Evolutionary conservation across 2,888 invertebrate species (phyloP), one percentile per base, ranked within the genome.

Genomic region (Pocota personata): DNA sequence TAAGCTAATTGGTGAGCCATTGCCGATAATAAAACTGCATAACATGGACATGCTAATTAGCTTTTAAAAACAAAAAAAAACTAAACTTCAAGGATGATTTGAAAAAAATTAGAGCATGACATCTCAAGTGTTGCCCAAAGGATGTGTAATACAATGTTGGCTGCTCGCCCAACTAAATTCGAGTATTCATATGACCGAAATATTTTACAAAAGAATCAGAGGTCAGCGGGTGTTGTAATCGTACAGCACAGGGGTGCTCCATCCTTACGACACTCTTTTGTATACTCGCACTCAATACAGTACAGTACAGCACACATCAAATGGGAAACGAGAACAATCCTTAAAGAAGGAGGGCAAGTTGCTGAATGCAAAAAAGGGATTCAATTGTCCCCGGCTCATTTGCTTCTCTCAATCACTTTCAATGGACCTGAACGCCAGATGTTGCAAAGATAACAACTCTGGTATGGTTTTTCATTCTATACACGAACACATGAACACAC

Each of bases 301-400:
- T 24, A 64, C 46, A n/a, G 27, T 5, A 52, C 30, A 46, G 43
- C n/a, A 8, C 19, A 43, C 27, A 50, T 5, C 8, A 46, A 66
- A 40, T 67, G 30, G 16, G 16, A 52, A 67, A 76, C 32, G 64
- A 77, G 40, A 40, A 50, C 40, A 57, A 52, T 27, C n/a, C 12
- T 14, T 27, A 24, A 27, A 14, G 14, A 73, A 78, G 16, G 30
- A 50, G 46, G 60, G 60, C 50, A 43, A 55, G 32, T 37, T 52
- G 58, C 48, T 69, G 62, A 55, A 52, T 72, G 72, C 16, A 64
- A 77, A 71, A 79, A 80, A 77, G 52, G 86, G 82, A 86, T 82
- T 86, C 86, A 86, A 86, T 86, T 86, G 82, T 88, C 60, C 87
- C 75, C 73, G 88, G 78, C 87, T 87, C 88, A 88, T 87, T 88